Evolutionary conservation across 2,797 vertebrate genomes (phyloP).

Genomic region (Pangasius djambal): DNA sequence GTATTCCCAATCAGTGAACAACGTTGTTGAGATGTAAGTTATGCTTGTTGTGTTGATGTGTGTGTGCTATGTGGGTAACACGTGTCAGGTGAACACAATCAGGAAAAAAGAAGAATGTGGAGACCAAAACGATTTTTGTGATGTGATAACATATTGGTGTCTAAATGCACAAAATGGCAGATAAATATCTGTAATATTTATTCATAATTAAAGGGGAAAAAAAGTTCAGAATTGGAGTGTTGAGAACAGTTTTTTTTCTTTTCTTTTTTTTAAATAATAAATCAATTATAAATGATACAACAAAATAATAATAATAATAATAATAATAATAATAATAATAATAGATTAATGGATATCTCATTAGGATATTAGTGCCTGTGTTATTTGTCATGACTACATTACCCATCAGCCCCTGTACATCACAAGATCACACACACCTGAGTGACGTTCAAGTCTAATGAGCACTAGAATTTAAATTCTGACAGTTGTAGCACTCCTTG

Average conservation of each 20-base stretch:
- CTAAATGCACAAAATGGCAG: too few relatives aligned
- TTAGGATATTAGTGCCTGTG: not conserved
- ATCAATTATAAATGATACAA: too few relatives aligned
- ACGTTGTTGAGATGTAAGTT: not conserved
- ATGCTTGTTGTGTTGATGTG: not conserved
- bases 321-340: too few relatives aligned
- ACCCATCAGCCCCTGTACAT: not conserved
- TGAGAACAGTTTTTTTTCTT: too few relatives aligned
- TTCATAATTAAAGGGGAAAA: not conserved
- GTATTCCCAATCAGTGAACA: not conserved
- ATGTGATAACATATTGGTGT: not conserved
- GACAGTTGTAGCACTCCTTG: not conserved
- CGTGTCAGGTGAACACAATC: not conserved
- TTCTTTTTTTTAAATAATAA: too few relatives aligned
- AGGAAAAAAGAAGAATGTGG: not conserved
- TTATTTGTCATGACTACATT: not conserved
- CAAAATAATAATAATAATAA: too few relatives aligned
- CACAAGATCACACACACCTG: not conserved
- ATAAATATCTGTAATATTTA: not conserved
- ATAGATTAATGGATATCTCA: too few relatives aligned
- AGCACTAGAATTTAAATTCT: not conserved
- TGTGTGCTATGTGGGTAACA: not conserved
- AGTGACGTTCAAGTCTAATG: not conserved
- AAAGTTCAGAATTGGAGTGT: too few relatives aligned
- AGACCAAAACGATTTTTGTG: not conserved